A percentile compares a stretch with the other conserved stretches of the same genome.
phyloP scores from a whole-genome alignment of 2,888 invertebrate species.

The Trissolcus japonicus region DNA sequence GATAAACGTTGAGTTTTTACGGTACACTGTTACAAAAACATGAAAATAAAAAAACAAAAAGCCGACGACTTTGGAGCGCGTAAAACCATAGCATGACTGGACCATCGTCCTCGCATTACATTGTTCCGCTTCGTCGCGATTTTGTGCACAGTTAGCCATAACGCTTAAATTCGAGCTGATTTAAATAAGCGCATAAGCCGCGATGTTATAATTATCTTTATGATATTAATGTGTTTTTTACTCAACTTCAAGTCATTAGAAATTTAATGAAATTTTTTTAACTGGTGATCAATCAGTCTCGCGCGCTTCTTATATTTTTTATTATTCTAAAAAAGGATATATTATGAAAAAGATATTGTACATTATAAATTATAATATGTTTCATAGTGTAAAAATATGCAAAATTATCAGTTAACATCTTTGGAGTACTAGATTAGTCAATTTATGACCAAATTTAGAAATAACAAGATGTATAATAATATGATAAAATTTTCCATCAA shows the following conservation, averaged over 20 bases:
- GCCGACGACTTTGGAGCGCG: conserved; percentile 37
- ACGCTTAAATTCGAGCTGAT: conserved; percentile 41
- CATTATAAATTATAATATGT: background rate
- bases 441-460: too few species aligned
- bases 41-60: conserved; percentile 25
- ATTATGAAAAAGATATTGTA: background rate
- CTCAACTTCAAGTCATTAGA: background rate
- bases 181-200: conserved; percentile 36
- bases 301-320: too few species aligned
- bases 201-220: conserved; percentile 23
- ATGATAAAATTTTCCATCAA: too few species aligned
- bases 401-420: too few species aligned
- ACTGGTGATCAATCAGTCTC: background rate
- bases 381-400: background rate
- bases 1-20: conserved; percentile 16
- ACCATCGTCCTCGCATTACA: conserved; percentile 48
- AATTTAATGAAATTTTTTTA: background rate
- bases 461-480: too few species aligned
- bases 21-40: conserved; percentile 16
- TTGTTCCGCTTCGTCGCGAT: conserved; percentile 54
- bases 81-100: conserved; percentile 54
- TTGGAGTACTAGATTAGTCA: too few species aligned
- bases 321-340: background rate
- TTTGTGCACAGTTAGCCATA: conserved; percentile 41
- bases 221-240: conserved; percentile 4